These are phyloP conservation scores for Ramphastos sulfuratus DNA, from an alignment of 2,113 vertebrate species.

Conservation along the genomic window DNA sequence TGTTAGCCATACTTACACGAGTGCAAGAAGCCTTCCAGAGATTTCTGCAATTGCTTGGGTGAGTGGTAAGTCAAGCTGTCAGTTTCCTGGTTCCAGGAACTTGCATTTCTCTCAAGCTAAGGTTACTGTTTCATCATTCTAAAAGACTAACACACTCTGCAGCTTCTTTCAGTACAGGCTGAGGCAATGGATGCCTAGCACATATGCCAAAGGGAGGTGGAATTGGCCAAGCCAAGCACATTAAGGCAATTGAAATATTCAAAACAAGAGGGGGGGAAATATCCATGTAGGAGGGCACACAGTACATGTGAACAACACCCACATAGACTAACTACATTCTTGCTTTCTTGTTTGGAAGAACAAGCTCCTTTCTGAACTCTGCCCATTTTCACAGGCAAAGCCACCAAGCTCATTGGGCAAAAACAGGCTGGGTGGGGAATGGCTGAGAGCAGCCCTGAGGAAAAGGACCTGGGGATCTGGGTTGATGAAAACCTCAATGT, in stretches of 20 bases:
- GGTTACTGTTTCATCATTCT: not conserved
- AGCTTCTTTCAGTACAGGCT: not conserved
- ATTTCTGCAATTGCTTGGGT: not conserved
- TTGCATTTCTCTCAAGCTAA: not conserved
- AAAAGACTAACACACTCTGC: not conserved
- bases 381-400: not conserved
- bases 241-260: not conserved
- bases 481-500: too few species aligned
- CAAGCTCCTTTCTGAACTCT: not conserved
- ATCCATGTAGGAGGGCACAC: not conserved
- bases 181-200: not conserved
- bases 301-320: not conserved
- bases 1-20: not conserved
- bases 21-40: not conserved
- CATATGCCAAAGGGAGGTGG: not conserved
- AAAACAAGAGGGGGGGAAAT: not conserved
- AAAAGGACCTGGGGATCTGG: too few species aligned
- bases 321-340: not conserved
- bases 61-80: not conserved
- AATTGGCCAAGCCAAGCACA: not conserved
- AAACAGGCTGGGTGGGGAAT: too few species aligned
- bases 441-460: too few species aligned
- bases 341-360: not conserved
- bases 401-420: not conserved
- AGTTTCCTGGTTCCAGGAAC: not conserved